phyloP scores from a whole-genome alignment of 92 coral and sea anemone species.

The Anthopleura xanthogrammica region DNA sequence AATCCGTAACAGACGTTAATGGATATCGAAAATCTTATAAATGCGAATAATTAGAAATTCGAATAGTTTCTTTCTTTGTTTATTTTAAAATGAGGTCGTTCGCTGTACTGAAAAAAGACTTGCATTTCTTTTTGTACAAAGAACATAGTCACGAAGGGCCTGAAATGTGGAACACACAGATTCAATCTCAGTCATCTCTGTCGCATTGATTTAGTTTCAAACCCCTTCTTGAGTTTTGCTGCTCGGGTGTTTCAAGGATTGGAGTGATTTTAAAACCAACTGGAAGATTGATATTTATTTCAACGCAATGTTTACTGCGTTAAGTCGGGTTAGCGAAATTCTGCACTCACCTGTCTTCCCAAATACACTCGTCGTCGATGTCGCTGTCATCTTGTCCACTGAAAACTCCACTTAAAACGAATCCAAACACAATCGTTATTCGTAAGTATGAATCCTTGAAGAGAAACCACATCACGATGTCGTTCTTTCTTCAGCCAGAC shows the following conservation, averaged over 20 bases:
- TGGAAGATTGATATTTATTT: neutral
- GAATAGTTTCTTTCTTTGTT: neutral
- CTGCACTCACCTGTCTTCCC: constrained; percentile 44
- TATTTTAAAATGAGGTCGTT: neutral
- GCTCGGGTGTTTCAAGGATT: neutral
- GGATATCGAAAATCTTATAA: neutral
- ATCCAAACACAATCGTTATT: constrained; percentile 8
- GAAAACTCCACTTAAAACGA: constrained; percentile 1
- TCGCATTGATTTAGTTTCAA: neutral
- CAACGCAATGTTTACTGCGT: neutral
- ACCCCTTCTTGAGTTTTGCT: neutral
- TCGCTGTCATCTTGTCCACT: constrained; percentile 12
- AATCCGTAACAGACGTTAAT: neutral
- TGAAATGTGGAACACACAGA: neutral
- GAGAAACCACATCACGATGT: neutral
- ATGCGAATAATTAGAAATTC: neutral
- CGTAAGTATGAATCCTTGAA: constrained; percentile 3
- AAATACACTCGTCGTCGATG: constrained; percentile 41
- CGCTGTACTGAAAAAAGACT: neutral
- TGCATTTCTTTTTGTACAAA: neutral
- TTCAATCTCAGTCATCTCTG: neutral
- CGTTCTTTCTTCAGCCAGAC: neutral
- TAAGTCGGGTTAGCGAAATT: neutral
- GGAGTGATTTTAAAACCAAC: neutral
- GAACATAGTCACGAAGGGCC: neutral